Evolutionary conservation across 2,113 vertebrate genomes (phyloP).

Genomic region (Holacanthus passer): DNA sequence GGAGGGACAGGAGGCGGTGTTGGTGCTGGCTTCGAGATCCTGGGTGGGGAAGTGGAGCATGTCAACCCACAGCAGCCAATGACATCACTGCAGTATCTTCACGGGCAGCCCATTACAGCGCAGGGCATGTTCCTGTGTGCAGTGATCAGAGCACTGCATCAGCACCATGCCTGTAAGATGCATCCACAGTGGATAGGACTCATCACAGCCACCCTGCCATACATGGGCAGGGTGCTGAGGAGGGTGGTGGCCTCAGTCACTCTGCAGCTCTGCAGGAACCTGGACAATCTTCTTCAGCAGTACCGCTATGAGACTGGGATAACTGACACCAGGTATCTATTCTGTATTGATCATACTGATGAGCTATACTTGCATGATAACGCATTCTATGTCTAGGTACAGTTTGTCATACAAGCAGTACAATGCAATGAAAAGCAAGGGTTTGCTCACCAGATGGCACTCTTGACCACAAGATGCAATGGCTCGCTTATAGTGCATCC

Average conservation of each 20-base stretch:
- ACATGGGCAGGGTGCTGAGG: slow-evolving; percentile 96
- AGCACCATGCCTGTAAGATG: slow-evolving; percentile 97
- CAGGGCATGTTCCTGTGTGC: slow-evolving; percentile 99
- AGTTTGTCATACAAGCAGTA: not conserved
- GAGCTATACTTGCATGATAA: not conserved
- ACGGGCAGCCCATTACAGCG: slow-evolving; percentile 96
- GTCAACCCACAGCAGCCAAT: slow-evolving; percentile 95
- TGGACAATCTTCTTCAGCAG: slow-evolving; percentile 97
- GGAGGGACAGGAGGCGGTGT: slow-evolving; percentile 78
- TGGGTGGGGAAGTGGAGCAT: slow-evolving; percentile 92
- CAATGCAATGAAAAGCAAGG: not conserved
- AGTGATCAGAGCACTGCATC: slow-evolving; percentile 95
- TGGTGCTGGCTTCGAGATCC: slow-evolving; percentile 90
- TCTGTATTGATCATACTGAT: not conserved
- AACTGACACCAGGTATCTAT: slow-evolving; percentile 88
- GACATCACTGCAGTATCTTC: slow-evolving; percentile 96
- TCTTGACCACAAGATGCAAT: slow-evolving; percentile 26
- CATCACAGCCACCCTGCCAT: slow-evolving; percentile 95
- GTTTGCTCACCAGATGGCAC: slow-evolving; percentile 66
- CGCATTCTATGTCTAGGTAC: not conserved
- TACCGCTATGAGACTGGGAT: slow-evolving; percentile 95
- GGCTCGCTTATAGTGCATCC: not conserved
- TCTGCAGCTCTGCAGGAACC: slow-evolving; percentile 96
- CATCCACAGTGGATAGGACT: slow-evolving; percentile 98
- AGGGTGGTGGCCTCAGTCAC: slow-evolving; percentile 97